These are phyloP conservation scores for Trichogramma pretiosum DNA, from an alignment of 1,140 invertebrate species.

Conservation along the genomic window DNA sequence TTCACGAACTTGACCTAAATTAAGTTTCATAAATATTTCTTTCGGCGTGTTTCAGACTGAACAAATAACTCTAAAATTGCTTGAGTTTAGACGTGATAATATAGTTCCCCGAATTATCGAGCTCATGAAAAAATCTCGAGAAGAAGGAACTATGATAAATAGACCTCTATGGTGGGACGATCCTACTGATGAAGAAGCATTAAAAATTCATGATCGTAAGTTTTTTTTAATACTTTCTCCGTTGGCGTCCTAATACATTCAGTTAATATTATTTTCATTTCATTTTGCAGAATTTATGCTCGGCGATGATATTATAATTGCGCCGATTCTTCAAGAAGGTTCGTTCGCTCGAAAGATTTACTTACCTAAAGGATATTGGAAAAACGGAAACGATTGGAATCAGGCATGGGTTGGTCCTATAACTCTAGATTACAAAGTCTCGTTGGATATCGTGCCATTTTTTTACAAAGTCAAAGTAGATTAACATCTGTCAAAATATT, in stretches of 20 bases:
- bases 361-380: slow-evolving; percentile 64
- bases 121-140: slow-evolving; percentile 52
- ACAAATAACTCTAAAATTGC: slow-evolving; percentile 56
- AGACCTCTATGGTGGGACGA: slow-evolving; percentile 86
- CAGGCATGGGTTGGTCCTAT: slow-evolving; percentile 47
- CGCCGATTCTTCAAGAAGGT: slow-evolving; percentile 65
- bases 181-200: slow-evolving; percentile 56
- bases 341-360: slow-evolving; percentile 62
- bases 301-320: slow-evolving; percentile 75
- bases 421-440: slow-evolving; percentile 60
- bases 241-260: background rate
- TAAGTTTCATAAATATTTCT: background rate
- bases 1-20: background rate
- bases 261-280: background rate
- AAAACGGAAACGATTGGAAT: slow-evolving; percentile 44
- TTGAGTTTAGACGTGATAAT: slow-evolving; percentile 58
- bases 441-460: slow-evolving; percentile 57
- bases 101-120: slow-evolving; percentile 54
- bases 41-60: slow-evolving; percentile 38
- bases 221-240: background rate
- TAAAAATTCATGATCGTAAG: slow-evolving; percentile 57
- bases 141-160: slow-evolving; percentile 64
- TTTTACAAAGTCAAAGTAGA: slow-evolving; percentile 38
- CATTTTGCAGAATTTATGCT: slow-evolving; percentile 66
- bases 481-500: background rate